Base-by-base conservation (phyloP, 2,888 invertebrate genomes). In the Synergus gifuensis region DNA sequence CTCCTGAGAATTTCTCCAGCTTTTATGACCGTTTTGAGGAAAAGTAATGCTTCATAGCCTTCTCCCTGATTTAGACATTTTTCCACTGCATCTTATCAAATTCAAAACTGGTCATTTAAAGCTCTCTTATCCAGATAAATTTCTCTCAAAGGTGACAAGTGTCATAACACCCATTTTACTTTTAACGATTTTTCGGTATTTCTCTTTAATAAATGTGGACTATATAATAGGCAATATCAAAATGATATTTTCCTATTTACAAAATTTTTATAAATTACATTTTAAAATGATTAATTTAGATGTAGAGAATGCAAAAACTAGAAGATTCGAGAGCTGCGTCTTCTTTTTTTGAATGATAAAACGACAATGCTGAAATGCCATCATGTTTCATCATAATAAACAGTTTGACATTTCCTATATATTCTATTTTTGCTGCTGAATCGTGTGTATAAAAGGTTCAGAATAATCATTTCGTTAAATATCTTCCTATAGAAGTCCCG, bases 1-100 rank as follows among this genome's bases (percentile, higher is more conserved):
- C 62, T 49, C 69, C 73, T 69, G 36, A 42, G 1, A 42, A 46
- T 73, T 78, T 78, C 40, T 58, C 54, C 54, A 73, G 54, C 73
- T 73, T 54, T 18, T 49, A 22, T 22, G 67, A 49, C 7, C 49
- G 28, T 28, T 69, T 49, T 46, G 3, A 66, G 42, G 12, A 36
- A 73, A 28, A 36, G n/a, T 44, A 5, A 18, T 18, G 46, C 22
- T 14, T 14, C 28, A 22, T 4, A 67, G 12, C 14, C 2, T 67
- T 67, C 22, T 22, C 22, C 46, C 14, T 8, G 14, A 46, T 67
- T 67, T 67, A 46, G 46, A 22, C 63, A 63, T n/a, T 67, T 67
- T 14, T 22, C 7, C 12, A 7, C n/a, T 58, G 9, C 4, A 28
- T 54, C n/a, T 11, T 49, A 36, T 22, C 36, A 49, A n/a, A 54